phyloP scores from a whole-genome alignment of 2,797 vertebrate genomes.

The Holocentrus rufus region DNA sequence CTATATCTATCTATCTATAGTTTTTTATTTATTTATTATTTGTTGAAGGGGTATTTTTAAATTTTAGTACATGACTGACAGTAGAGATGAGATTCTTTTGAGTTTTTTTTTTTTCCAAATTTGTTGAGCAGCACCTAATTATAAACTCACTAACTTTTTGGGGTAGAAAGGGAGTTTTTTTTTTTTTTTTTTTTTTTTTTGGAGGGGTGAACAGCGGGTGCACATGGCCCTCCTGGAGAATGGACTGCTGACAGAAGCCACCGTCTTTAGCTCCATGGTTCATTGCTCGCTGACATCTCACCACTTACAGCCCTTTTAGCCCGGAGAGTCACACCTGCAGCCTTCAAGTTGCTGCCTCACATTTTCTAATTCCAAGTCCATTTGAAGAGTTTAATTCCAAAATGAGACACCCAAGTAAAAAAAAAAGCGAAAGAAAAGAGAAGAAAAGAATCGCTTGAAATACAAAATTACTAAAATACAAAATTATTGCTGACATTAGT shows the following conservation, averaged over 20 bases:
- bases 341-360: conserved; percentile 37
- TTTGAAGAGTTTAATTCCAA: conserved; percentile 43
- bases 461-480: neutral
- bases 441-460: neutral
- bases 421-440: too few species aligned
- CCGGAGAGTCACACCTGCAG: conserved; percentile 22
- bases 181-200: neutral
- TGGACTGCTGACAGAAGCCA: neutral
- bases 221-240: neutral
- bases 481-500: neutral
- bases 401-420: conserved; percentile 18
- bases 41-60: too few species aligned
- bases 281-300: conserved; percentile 32
- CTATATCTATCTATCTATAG: too few species aligned
- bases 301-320: conserved; percentile 36
- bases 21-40: too few species aligned
- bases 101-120: conserved; percentile 24
- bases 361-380: conserved; percentile 37
- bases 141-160: neutral
- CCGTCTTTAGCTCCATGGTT: conserved; percentile 18
- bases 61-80: too few species aligned
- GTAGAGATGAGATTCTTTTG: too few species aligned
- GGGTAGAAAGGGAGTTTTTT: too few species aligned
- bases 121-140: conserved; percentile 33
- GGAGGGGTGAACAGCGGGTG: neutral